Base-by-base conservation (phyloP, 2,888 invertebrate genomes). In the Dromius quadrimaculatus region DNA sequence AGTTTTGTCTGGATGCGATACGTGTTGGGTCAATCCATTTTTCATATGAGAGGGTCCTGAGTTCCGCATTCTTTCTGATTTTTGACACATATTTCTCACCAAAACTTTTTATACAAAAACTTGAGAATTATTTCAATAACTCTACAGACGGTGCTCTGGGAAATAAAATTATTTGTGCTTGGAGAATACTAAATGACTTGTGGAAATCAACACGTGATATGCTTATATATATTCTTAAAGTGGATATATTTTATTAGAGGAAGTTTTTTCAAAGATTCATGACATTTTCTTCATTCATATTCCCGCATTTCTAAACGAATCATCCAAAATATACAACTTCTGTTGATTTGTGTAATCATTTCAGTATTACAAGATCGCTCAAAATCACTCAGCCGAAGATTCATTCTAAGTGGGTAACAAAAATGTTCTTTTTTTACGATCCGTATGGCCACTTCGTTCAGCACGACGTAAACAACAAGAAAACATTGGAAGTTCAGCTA, bases 401-500 rank as follows among this genome's bases (percentile, higher is more conserved):
- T n/a, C n/a, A n/a, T n/a, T n/a, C n/a, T n/a, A n/a, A n/a, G n/a
- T n/a, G n/a, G n/a, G n/a, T n/a, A n/a, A n/a, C n/a, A n/a, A n/a
- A n/a, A n/a, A n/a, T n/a, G n/a, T n/a, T n/a, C n/a, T n/a, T n/a
- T n/a, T n/a, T n/a, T n/a, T n/a, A n/a, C n/a, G n/a, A n/a, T n/a
- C n/a, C n/a, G n/a, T n/a, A n/a, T n/a, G n/a, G n/a, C n/a, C n/a
- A n/a, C n/a, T n/a, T n/a, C n/a, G n/a, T n/a, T n/a, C n/a, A n/a
- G n/a, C 41, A 63, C 11, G 9, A n/a, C 59, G 6, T 13, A 32
- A 50, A 64, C 47, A 64, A 64, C 57, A 43, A 20, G 34, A 34
- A 50, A 64, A 64, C 47, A 64, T 50, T 47, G 19, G 47, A 64
- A 50, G 34, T 20, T 64, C 64, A 64, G 34, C 50, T 64, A 64